Evolutionary conservation across 2,113 vertebrate species (phyloP), one percentile per base, ranked within the genome.

Genomic region (Strigops habroptila): DNA sequence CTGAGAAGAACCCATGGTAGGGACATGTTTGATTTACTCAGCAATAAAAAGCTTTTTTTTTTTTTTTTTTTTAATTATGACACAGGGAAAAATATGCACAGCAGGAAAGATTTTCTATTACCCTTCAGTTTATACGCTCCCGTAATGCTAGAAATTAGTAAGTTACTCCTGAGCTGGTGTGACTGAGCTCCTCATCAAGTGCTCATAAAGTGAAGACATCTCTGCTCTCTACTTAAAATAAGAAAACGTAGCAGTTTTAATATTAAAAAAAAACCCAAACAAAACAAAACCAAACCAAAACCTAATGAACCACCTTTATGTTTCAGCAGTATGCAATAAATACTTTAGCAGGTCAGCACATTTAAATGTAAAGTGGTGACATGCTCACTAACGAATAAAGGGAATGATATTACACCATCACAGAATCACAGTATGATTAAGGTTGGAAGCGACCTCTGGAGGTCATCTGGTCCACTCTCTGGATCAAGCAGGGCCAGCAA

Each of bases 1-100:
- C n/a, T 86, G 43, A 10, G 49, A 82, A 39, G 52, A 51, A 4
- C 0, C 6, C 8, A 48, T 23, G 2, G 18, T 0, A 7, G 5
- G 14, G 9, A 90, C n/a, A 49, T 64, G 5, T 14, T 53, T 70
- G n/a, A 41, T 71, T 85, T 79, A 67, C 21, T 51, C 33, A 87
- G 28, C 23, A 87, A 52, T 21, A 84, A 68, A 18, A 2, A 49
- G 7, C 0, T 13, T 27, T 30, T 39, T 52, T 48, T 10, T 6
- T 52, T 48, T 10, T 6, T 74, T 28, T 33, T 67, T 65, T 53
- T 4, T 6, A 49, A 86, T 33, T 71, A 44, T 49, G 49, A 48
- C 35, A 76, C 10, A 52, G 9, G 10, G 63, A 55, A 84, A 88
- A 86, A n/a, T 12, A 73, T 9, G 8, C 12, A 62, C 2, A 86